These are phyloP conservation scores for Sarotherodon lohbergeri DNA, from an alignment of 2,113 vertebrate species.

Conservation along the genomic window DNA sequence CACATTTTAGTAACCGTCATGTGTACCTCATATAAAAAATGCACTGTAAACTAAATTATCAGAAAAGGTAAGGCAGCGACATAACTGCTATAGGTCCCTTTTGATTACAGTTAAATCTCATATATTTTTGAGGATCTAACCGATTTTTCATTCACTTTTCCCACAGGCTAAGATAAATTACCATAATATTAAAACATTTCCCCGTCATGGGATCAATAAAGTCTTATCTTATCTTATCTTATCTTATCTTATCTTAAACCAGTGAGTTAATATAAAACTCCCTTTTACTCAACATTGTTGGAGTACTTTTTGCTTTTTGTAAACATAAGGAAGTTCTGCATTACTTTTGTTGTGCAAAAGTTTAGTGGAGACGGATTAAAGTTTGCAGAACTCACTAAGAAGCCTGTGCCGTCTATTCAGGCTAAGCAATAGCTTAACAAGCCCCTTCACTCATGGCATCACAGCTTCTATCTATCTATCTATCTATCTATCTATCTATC, in stretches of 20 bases:
- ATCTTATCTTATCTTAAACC: too few relatives aligned
- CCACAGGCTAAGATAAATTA: background rate
- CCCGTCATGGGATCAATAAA: too few relatives aligned
- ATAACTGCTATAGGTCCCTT: background rate
- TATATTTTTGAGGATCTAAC: background rate
- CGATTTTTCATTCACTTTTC: background rate
- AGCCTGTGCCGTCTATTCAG: background rate
- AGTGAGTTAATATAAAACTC: background rate
- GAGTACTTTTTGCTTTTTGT: background rate
- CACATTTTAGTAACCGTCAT: background rate
- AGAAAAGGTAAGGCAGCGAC: background rate
- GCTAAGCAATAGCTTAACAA: background rate
- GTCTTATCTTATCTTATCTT: too few relatives aligned
- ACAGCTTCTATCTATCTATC: too few relatives aligned
- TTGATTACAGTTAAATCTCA: background rate
- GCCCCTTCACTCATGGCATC: background rate
- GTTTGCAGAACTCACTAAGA: background rate
- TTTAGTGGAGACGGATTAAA: background rate
- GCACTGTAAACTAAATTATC: background rate
- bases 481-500: background rate
- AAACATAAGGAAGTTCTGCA: background rate
- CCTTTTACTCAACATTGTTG: background rate
- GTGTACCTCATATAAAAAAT: background rate
- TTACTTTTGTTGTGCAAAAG: background rate
- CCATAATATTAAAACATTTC: background rate